A percentile compares a stretch with the other conserved stretches of the same genome.
phyloP scores from a whole-genome alignment of 2,888 invertebrate species.

The Eudemis profundana region DNA sequence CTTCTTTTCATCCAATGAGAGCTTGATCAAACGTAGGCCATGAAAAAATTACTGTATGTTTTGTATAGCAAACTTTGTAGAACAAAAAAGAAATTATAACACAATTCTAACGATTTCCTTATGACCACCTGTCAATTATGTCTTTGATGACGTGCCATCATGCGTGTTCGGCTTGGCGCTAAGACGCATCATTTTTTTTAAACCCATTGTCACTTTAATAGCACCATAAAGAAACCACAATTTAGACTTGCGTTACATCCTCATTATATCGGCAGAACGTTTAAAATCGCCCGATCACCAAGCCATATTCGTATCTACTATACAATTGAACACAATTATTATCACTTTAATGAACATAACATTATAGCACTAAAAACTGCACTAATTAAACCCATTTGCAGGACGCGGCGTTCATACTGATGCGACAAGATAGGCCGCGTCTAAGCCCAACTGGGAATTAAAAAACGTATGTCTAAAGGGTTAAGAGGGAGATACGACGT shows the following conservation, averaged over 20 bases:
- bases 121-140: constrained; percentile 16
- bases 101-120: not conserved
- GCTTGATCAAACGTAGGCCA: too few species aligned
- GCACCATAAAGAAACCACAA: not conserved
- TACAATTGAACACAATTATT: not conserved
- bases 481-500: not conserved
- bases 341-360: constrained; percentile 7
- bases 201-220: not conserved
- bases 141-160: constrained; percentile 11
- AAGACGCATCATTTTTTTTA: not conserved
- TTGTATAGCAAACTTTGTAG: too few species aligned
- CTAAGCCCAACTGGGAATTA: too few species aligned
- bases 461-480: not conserved
- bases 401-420: constrained; percentile 57
- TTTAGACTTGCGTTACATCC: not conserved
- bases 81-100: constrained; percentile 12
- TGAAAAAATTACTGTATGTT: too few species aligned
- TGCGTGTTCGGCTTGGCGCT: not conserved
- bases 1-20: too few species aligned
- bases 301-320: too few species aligned
- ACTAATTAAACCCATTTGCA: constrained; percentile 47
- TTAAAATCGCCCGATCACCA: not conserved
- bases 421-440: constrained; percentile 72
- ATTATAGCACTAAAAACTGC: constrained; percentile 26
- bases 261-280: not conserved